Conservation (phyloP, 1,140 invertebrate species). For the Potamilus streckersoni region DNA sequence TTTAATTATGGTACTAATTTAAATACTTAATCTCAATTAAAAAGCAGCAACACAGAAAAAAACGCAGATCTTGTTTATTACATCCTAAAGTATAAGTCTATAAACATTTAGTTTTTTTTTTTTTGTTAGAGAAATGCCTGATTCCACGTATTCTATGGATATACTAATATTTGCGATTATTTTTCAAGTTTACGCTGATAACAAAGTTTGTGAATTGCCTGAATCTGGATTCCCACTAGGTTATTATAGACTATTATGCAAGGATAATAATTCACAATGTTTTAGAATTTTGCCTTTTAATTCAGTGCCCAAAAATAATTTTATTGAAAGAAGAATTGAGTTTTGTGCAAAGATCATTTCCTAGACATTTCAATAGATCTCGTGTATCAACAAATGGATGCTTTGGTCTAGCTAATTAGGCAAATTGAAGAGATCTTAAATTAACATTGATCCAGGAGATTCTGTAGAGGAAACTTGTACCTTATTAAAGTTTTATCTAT, state of each 20-base stretch:
- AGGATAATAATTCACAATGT: constrained; percentile 1
- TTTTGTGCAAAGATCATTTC: not conserved
- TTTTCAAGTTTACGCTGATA: constrained; percentile 6
- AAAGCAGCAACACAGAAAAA: too few relatives aligned
- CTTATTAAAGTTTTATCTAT: not conserved
- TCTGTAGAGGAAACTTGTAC: constrained; percentile 4
- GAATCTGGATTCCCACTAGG: not conserved
- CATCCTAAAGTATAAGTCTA: not conserved
- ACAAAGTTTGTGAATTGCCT: constrained; percentile 1
- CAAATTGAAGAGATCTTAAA: not conserved
- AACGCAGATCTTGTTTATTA: not conserved
- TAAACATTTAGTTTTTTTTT: not conserved
- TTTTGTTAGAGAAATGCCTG: constrained; percentile 3
- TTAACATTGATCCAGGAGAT: constrained; percentile 3
- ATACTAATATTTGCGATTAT: not conserved
- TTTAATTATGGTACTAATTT: too few relatives aligned
- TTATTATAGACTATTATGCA: not conserved
- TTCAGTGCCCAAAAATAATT: constrained; percentile 2
- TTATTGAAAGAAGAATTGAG: not conserved
- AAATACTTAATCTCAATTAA: too few relatives aligned
- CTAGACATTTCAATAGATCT: not conserved
- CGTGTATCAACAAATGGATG: not conserved
- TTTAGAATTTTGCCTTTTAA: not conserved
- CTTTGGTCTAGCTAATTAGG: not conserved
- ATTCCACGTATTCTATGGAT: constrained; percentile 1